A percentile compares a stretch with the other conserved stretches of the same genome.
These are phyloP conservation scores for Peromyscus eremicus DNA, from an alignment of 2,797 vertebrate genomes.

Conservation along the genomic window DNA sequence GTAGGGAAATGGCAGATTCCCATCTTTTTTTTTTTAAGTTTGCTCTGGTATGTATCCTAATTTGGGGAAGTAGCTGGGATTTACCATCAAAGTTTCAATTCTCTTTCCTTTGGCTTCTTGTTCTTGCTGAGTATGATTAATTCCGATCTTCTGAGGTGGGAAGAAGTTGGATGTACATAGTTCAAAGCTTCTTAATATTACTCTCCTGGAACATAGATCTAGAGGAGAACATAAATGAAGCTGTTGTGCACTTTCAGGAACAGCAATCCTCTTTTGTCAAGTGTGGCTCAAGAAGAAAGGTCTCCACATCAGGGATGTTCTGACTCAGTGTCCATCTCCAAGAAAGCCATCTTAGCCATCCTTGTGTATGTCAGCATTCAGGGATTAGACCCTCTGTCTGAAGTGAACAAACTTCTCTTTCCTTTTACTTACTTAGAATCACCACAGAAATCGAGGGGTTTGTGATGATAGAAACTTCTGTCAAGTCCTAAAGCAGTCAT, in stretches of 20 bases:
- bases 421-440: constrained; percentile 40
- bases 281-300: background rate
- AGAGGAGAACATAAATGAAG: constrained; percentile 1
- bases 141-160: no score
- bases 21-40: background rate
- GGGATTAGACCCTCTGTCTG: background rate
- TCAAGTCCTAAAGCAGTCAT: no score
- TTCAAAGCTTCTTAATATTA: constrained; percentile 22
- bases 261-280: constrained; percentile 16
- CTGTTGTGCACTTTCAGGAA: constrained; percentile 9
- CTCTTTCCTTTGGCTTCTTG: background rate
- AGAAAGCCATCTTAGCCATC: background rate
- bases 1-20: background rate
- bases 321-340: background rate
- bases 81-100: constrained; percentile 23
- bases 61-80: constrained; percentile 12
- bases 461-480: no score
- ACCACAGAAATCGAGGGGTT: background rate
- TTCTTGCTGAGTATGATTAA: background rate
- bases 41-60: background rate
- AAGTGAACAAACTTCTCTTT: constrained; percentile 26
- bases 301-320: background rate
- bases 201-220: background rate
- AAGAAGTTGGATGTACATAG: constrained; percentile 3
- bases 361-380: background rate